Evolutionary conservation across 1,140 invertebrate genomes (phyloP).

Genomic region (Heliconius eleuchia): DNA sequence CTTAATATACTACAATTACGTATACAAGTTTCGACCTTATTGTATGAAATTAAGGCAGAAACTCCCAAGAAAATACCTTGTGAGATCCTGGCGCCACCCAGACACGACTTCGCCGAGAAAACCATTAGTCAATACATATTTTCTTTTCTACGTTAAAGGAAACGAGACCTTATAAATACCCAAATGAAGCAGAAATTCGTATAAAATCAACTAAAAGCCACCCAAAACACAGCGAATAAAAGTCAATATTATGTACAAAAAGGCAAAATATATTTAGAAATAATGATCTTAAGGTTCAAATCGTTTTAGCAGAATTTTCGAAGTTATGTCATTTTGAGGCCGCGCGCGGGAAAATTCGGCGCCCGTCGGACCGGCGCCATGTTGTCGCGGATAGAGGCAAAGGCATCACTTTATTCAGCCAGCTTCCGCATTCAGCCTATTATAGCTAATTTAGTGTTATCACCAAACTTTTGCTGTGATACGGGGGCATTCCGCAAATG

Average conservation of each 20-base stretch:
- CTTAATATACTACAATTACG: background rate
- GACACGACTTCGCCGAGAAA: constrained; percentile 64
- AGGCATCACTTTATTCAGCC: constrained; percentile 52
- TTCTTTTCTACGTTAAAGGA: constrained; percentile 17
- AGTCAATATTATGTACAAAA: constrained; percentile 31
- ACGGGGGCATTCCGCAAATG: constrained; percentile 45
- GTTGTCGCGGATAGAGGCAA: constrained; percentile 55
- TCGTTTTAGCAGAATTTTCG: background rate
- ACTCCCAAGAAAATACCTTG: constrained; percentile 19
- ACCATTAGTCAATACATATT: constrained; percentile 54
- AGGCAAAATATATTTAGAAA: constrained; percentile 12
- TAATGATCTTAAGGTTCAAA: background rate
- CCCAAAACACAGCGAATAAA: constrained; percentile 17
- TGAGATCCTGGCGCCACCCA: constrained; percentile 64
- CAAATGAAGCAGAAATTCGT: constrained; percentile 8
- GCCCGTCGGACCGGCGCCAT: constrained; percentile 66
- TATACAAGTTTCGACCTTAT: constrained; percentile 18
- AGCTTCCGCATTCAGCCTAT: constrained; percentile 66
- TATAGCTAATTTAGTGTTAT: constrained; percentile 72
- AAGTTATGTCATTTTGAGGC: constrained; percentile 14
- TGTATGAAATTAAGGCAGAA: background rate
- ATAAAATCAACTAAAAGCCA: constrained; percentile 36
- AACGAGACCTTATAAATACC: constrained; percentile 15
- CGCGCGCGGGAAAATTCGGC: constrained; percentile 52
- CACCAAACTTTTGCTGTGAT: constrained; percentile 51